A percentile compares a stretch with the other conserved stretches of the same genome.
Evolutionary conservation across 2,797 vertebrate species (phyloP).

Genomic region (Merluccius polli): DNA sequence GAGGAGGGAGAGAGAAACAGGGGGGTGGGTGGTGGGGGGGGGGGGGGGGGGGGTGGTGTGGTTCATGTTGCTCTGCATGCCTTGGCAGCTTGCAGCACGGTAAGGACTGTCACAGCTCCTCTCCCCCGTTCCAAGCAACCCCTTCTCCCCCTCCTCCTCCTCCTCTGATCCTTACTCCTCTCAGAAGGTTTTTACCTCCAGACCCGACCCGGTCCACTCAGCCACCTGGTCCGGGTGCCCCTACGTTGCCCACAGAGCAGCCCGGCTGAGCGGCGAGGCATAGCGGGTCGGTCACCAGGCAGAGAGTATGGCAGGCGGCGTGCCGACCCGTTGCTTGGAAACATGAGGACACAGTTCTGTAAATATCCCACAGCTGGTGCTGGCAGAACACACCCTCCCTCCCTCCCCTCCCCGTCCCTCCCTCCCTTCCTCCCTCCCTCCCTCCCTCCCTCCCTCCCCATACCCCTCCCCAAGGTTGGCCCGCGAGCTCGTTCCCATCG

Average conservation of each 20-base stretch:
- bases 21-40: slow-evolving; percentile 4
- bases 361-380: slow-evolving; percentile 77
- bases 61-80: slow-evolving; percentile 53
- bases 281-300: slow-evolving; percentile 17
- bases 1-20: slow-evolving; percentile 12
- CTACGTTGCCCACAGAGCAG: not conserved
- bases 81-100: slow-evolving; percentile 48
- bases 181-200: slow-evolving; percentile 26
- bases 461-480: slow-evolving; percentile 66
- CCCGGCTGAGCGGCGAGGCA: not conserved
- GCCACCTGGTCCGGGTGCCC: not conserved
- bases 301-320: slow-evolving; percentile 30
- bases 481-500: slow-evolving; percentile 54
- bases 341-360: slow-evolving; percentile 71
- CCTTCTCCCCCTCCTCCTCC: not conserved
- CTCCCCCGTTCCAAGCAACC: not conserved
- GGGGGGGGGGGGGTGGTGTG: slow-evolving; percentile 5
- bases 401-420: not conserved
- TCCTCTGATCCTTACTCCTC: slow-evolving; percentile 13
- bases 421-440: not conserved
- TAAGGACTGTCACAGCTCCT: slow-evolving; percentile 45
- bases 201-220: slow-evolving; percentile 42
- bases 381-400: slow-evolving; percentile 58
- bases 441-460: slow-evolving; percentile 21
- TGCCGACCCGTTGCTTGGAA: slow-evolving; percentile 58